These are phyloP conservation scores for Varroa destructor DNA, from an alignment of 1,140 invertebrate genomes.

Conservation along the genomic window DNA sequence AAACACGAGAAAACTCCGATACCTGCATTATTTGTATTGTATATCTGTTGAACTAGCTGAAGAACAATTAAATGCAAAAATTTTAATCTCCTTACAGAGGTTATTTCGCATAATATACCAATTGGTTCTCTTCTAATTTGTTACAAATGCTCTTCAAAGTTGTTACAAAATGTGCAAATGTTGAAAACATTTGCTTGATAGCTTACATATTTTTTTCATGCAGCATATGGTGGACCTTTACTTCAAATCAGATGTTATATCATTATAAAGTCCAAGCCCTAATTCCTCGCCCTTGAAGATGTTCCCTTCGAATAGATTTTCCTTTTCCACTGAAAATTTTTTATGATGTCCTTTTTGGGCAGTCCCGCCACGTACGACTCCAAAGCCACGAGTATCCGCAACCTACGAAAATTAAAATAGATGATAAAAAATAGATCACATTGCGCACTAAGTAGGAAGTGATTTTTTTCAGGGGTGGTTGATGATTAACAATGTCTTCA, in stretches of 20 bases:
- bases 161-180: too few relatives aligned
- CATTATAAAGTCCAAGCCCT: not conserved
- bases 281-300: not conserved
- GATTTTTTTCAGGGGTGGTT: too few relatives aligned
- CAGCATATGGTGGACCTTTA: not conserved
- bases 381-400: not conserved
- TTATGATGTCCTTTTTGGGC: not conserved
- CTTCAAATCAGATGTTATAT: conserved; percentile 5
- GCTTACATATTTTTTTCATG: not conserved
- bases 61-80: too few relatives aligned
- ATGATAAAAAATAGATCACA: not conserved
- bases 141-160: too few relatives aligned
- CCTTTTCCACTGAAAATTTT: conserved; percentile 2
- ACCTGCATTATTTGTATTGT: too few relatives aligned
- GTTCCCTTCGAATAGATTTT: conserved; percentile 12
- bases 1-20: too few relatives aligned
- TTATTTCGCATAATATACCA: too few relatives aligned
- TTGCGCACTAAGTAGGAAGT: not conserved
- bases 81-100: too few relatives aligned
- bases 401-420: not conserved
- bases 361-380: not conserved
- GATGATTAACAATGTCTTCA: too few relatives aligned
- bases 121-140: too few relatives aligned
- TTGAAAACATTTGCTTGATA: too few relatives aligned
- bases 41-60: too few relatives aligned